Base-by-base conservation (phyloP, 92 coral and sea anemone species). In the Bergia puertoricense region DNA sequence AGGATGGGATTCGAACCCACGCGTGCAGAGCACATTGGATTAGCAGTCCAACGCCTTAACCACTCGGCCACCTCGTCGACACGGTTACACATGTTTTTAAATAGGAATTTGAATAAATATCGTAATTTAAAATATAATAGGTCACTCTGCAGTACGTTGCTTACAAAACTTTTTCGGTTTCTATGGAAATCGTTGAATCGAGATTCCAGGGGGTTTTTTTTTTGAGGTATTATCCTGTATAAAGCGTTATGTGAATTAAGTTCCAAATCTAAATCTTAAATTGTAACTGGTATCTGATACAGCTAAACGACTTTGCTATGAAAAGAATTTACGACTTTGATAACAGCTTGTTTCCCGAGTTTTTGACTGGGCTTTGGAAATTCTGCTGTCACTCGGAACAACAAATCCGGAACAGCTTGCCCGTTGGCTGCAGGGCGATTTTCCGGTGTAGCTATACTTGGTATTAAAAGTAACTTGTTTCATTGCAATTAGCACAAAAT, bases 1-100 rank as follows among this genome's bases (percentile, higher is more conserved):
- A 95, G 98, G 98, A 96, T 96, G 98, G 99, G 98, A 96, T 96
- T 96, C 99, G 99, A 95, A 95, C 99, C 99, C 99, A 96, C 99
- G 99, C 99, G 99, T 95, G 99, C 98, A 96, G 91, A 93, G 95
- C 95, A 93, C 95, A 93, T 86, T 93, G 95, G 96, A 93, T 93
- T 93, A 93, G 96, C 96, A 93, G 94, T 93, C 96, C 96, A 93
- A 79, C 96, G 93, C 96, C 96, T 93, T 93, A 93, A 93, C 94
- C 96, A 93, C 96, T 92, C 94, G 96, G 94, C 96, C 96, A 93
- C 96, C 94, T 93, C 96, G 94, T 92, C 94, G 30, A 13, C 6
- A 59, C 39, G 9, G 15, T 14, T 4, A 82, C 1, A 18, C 0
- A 16, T 3, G 5, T 16, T 11, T 62, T 62, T 16, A 20, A 62